Evolutionary conservation across 1,140 invertebrate genomes (phyloP).

Genomic region (Pseudomyrmex dendroicus): DNA sequence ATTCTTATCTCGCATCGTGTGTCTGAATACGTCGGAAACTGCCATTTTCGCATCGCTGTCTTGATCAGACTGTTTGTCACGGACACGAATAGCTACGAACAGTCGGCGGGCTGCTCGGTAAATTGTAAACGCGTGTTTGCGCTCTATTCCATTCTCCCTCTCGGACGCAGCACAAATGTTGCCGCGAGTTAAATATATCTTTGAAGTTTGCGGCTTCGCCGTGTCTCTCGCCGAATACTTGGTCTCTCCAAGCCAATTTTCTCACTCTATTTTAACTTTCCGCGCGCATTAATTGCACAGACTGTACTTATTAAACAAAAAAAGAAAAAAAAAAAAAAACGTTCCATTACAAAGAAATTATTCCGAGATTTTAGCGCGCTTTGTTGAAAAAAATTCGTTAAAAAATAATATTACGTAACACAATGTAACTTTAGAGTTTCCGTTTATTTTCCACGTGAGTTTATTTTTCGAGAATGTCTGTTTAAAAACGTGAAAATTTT

Average conservation of each 20-base stretch:
- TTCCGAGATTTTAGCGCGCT: neutral
- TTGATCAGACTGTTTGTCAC: slow-evolving; percentile 25
- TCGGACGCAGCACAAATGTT: neutral
- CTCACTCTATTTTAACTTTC: neutral
- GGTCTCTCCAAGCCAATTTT: neutral
- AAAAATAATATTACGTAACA: too few species aligned
- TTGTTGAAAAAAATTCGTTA: too few species aligned
- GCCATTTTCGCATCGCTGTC: slow-evolving; percentile 1
- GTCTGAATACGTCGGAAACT: slow-evolving; percentile 7
- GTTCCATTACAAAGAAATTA: neutral
- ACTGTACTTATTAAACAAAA: neutral
- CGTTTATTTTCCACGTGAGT: too few species aligned
- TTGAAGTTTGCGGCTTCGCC: slow-evolving; percentile 3
- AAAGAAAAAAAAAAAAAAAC: neutral
- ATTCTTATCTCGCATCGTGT: slow-evolving; percentile 12
- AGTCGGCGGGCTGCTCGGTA: neutral
- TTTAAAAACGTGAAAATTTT: too few species aligned
- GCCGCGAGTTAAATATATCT: slow-evolving; percentile 29
- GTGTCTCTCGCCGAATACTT: slow-evolving; percentile 9
- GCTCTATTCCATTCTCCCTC: slow-evolving; percentile 4
- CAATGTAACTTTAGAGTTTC: too few species aligned
- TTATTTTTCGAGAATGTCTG: too few species aligned
- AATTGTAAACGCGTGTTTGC: slow-evolving; percentile 32
- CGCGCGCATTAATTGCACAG: neutral
- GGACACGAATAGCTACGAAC: neutral